phyloP scores from a whole-genome alignment of 2,113 vertebrate genomes.

The Trichomycterus rosablanca region DNA sequence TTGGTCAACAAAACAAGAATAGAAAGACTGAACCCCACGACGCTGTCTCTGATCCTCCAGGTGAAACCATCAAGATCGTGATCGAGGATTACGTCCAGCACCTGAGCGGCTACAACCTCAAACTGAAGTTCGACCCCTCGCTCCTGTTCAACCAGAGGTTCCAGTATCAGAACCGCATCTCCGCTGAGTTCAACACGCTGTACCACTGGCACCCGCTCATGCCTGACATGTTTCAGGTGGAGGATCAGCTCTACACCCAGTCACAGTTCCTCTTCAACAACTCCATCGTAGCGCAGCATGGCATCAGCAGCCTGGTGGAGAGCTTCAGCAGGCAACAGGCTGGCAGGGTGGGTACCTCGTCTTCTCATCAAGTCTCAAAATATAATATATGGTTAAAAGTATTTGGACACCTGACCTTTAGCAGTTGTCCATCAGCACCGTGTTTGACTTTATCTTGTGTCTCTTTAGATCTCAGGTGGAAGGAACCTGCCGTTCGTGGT shows the following conservation, averaged over 20 bases:
- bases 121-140: conserved; percentile 93
- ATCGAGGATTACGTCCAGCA: conserved; percentile 98
- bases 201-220: conserved; percentile 98
- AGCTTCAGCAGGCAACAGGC: conserved; percentile 86
- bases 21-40: too few species aligned
- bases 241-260: conserved; percentile 79
- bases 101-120: conserved; percentile 92
- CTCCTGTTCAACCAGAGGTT: conserved; percentile 87
- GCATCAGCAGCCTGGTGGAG: conserved; percentile 82
- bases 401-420: too few species aligned
- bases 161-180: conserved; percentile 95
- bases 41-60: conserved; percentile 59
- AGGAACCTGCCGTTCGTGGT: conserved; percentile 79
- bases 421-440: too few species aligned
- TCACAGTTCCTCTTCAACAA: conserved; percentile 94
- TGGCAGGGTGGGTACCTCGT: conserved; percentile 78
- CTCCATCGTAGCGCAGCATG: conserved; percentile 81
- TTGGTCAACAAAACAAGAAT: too few species aligned
- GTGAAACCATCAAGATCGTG: conserved; percentile 96
- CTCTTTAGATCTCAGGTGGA: conserved; percentile 84
- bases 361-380: too few species aligned
- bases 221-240: conserved; percentile 84
- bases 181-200: conserved; percentile 91
- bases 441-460: neutral
- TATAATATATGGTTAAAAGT: too few species aligned